phyloP scores from a whole-genome alignment of 2,888 invertebrate species.

The Opisthograptis luteolata region DNA sequence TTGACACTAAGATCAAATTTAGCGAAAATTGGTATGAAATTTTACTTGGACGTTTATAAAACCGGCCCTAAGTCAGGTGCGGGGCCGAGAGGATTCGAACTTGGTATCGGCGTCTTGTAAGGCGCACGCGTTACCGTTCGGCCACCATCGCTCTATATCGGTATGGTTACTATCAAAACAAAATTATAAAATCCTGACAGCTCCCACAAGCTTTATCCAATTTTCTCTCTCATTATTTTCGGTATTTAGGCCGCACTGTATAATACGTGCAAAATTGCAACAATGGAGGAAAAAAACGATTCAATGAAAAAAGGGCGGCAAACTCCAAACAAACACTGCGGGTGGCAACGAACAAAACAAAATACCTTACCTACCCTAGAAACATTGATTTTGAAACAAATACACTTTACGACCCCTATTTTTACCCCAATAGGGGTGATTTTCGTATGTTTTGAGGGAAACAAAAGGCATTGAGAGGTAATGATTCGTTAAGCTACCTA shows the following conservation, averaged over 20 bases:
- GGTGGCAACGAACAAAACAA: conserved; percentile 45
- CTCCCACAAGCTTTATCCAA: conserved; percentile 49
- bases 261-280: conserved; percentile 44
- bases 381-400: conserved; percentile 38
- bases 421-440: background rate
- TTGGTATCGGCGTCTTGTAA: too few relatives aligned
- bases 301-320: conserved; percentile 36
- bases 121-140: too few relatives aligned
- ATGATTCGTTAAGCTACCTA: conserved; percentile 35
- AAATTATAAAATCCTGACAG: conserved; percentile 19
- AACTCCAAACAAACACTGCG: conserved; percentile 56
- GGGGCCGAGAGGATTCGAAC: too few relatives aligned
- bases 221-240: conserved; percentile 58
- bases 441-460: conserved; percentile 9
- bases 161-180: conserved; percentile 20
- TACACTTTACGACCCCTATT: conserved; percentile 16
- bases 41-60: too few relatives aligned
- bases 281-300: conserved; percentile 33
- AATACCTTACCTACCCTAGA: conserved; percentile 19
- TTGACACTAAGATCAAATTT: too few relatives aligned
- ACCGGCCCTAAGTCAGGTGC: too few relatives aligned
- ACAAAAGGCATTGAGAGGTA: conserved; percentile 30
- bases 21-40: too few relatives aligned
- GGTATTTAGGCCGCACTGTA: conserved; percentile 52
- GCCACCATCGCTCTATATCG: too few relatives aligned